Evolutionary conservation across 92 coral and sea anemone genomes (phyloP).

Genomic region (Umimayanthus chanpuru): DNA sequence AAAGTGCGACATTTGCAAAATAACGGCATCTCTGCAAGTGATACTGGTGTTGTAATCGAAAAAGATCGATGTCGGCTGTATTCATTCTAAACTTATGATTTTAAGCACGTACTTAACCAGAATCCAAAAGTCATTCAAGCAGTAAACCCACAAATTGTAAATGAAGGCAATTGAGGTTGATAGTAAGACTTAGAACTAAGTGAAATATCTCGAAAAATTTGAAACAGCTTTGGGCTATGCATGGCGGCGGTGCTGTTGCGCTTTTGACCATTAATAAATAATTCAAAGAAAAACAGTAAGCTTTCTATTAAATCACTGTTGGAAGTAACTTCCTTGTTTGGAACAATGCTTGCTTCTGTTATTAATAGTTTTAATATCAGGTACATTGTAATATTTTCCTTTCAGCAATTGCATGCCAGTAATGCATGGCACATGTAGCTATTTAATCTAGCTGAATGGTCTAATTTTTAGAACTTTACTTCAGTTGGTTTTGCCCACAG

Average conservation of each 20-base stretch:
- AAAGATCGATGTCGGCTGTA: neutral
- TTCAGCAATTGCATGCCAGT: neutral
- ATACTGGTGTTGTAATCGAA: neutral
- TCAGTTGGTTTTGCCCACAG: too few relatives aligned
- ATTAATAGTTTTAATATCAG: neutral
- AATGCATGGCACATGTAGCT: neutral
- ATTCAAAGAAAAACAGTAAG: neutral
- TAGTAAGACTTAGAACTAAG: neutral
- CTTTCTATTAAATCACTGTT: neutral
- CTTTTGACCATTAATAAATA: neutral
- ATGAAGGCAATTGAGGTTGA: neutral
- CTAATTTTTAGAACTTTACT: too few relatives aligned
- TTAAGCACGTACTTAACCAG: conserved; percentile 3
- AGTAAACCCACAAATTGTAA: neutral
- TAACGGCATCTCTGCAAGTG: neutral
- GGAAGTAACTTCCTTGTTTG: neutral
- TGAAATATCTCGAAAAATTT: neutral
- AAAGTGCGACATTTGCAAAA: neutral
- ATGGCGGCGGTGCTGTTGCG: neutral
- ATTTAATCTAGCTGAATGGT: too few relatives aligned
- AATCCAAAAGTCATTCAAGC: neutral
- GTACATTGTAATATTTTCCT: neutral
- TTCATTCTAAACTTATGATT: neutral
- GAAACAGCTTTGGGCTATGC: neutral
- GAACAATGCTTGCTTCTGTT: neutral